A percentile compares a stretch with the other conserved stretches of the same genome.
Conservation (phyloP, 2,113 vertebrate species). For the Labeo catla region DNA sequence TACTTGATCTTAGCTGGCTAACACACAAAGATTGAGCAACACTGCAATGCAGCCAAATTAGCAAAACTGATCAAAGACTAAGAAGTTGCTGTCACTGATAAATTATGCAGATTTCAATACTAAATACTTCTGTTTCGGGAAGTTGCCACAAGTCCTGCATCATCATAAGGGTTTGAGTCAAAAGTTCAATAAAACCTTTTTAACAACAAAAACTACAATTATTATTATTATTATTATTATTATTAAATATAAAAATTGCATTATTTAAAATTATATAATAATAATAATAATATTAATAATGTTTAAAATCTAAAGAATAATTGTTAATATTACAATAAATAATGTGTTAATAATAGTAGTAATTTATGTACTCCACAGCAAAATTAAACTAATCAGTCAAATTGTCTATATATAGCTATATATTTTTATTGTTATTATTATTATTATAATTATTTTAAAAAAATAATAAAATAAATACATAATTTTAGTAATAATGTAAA, state of each 20-base stretch:
- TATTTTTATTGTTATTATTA: too few relatives aligned
- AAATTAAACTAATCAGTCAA: too few relatives aligned
- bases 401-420: too few relatives aligned
- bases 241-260: too few relatives aligned
- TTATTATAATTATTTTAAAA: too few relatives aligned
- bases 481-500: too few relatives aligned
- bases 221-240: neutral
- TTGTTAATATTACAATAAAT: neutral
- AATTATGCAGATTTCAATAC: neutral
- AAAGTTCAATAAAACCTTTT: neutral
- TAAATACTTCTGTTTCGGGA: neutral
- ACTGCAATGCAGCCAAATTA: neutral
- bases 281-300: neutral
- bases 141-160: neutral
- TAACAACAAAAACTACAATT: neutral
- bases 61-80: neutral
- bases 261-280: too few relatives aligned
- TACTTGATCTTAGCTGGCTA: slow-evolving; percentile 20
- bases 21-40: neutral
- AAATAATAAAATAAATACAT: too few relatives aligned
- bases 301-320: neutral
- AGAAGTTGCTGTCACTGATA: neutral
- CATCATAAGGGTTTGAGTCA: neutral
- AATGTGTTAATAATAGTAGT: neutral
- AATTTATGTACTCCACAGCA: neutral